These are phyloP conservation scores for Marmota monax DNA, from an alignment of 2,113 vertebrate genomes.

Conservation along the genomic window DNA sequence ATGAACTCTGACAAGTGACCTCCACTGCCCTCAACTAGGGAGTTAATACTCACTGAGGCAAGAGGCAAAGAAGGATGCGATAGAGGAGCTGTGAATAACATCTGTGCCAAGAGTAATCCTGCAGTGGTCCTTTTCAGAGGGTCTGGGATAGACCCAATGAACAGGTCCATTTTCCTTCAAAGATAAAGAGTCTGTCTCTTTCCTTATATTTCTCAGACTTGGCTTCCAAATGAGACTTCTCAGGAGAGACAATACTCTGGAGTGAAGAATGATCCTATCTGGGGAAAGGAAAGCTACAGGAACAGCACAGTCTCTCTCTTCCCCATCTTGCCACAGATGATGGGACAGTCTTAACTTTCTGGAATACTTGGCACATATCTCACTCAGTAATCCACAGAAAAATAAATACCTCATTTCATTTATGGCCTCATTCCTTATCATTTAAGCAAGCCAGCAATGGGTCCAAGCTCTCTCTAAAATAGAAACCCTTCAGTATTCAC, in stretches of 20 bases:
- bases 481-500: conserved; percentile 37
- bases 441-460: not conserved
- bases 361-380: not conserved
- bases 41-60: not conserved
- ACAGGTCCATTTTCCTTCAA: not conserved
- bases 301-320: fast-evolving
- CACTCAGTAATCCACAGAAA: not conserved
- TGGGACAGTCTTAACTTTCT: not conserved
- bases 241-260: not conserved
- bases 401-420: not conserved
- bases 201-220: not conserved
- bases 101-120: not conserved
- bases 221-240: not conserved
- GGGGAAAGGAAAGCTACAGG: not conserved
- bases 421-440: not conserved
- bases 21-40: not conserved
- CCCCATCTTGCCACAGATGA: not conserved
- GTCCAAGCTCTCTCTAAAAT: not conserved
- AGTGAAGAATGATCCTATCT: not conserved
- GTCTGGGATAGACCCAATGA: fast-evolving
- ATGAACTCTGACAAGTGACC: not conserved
- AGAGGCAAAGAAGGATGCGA: not conserved
- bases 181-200: not conserved
- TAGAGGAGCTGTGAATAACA: not conserved
- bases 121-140: not conserved